These are phyloP conservation scores for Thomomys bottae DNA, from an alignment of 2,113 vertebrate species.

Conservation along the genomic window DNA sequence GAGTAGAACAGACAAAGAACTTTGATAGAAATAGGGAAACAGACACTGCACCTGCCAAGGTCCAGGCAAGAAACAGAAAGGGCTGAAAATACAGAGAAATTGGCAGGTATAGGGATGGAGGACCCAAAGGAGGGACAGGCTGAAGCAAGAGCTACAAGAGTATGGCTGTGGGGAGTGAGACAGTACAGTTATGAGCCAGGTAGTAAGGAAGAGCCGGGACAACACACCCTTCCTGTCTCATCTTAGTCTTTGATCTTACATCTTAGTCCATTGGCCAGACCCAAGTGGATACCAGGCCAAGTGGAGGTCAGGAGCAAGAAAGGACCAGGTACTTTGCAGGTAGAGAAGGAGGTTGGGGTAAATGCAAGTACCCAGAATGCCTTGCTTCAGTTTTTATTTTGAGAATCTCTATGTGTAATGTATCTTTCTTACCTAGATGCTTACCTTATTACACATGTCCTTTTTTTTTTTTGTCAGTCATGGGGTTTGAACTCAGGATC, in stretches of 20 bases:
- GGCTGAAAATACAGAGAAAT: no score
- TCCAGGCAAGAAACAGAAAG: not conserved
- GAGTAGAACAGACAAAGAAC: not conserved
- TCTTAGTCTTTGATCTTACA: not conserved
- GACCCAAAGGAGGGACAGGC: no score
- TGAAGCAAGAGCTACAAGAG: not conserved
- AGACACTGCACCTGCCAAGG: not conserved
- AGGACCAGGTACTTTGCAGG: not conserved
- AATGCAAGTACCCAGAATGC: no score
- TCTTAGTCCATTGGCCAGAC: no score
- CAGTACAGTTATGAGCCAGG: not conserved
- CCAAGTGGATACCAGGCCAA: not conserved
- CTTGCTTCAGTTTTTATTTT: not conserved
- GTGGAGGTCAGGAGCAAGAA: constrained; percentile 7
- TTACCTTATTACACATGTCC: no score
- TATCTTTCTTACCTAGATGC: not conserved
- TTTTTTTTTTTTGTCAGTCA: no score
- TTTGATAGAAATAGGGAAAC: constrained; percentile 1
- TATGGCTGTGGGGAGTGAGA: not conserved
- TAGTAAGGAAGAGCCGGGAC: not conserved
- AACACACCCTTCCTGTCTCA: not conserved
- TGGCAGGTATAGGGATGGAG: not conserved
- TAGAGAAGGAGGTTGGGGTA: not conserved
- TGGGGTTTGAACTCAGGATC: no score
- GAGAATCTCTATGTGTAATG: not conserved